These are phyloP conservation scores for Anomalospiza imberbis DNA, from an alignment of 2,797 vertebrate genomes.

Conservation along the genomic window DNA sequence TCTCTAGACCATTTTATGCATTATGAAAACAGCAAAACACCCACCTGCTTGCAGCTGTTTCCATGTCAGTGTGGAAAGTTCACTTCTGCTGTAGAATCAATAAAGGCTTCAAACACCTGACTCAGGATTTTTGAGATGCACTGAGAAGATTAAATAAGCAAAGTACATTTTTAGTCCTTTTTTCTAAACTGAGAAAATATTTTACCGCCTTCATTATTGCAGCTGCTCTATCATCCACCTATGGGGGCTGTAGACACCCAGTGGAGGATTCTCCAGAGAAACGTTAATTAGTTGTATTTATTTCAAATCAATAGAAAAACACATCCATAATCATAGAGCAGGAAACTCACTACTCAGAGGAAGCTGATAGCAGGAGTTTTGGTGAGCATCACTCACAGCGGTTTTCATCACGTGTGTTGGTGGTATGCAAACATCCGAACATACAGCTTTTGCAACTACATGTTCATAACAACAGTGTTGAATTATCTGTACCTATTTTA, in stretches of 20 bases:
- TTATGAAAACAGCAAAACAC: neutral
- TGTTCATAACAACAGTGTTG: neutral
- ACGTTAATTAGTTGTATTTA: neutral
- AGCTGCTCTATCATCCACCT: neutral
- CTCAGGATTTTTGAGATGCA: neutral
- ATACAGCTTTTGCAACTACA: neutral
- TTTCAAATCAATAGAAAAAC: neutral
- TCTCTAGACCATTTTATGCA: slow-evolving; percentile 25
- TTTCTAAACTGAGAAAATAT: neutral
- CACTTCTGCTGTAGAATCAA: neutral
- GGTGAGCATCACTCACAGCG: neutral
- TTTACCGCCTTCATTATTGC: neutral
- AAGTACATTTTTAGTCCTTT: neutral
- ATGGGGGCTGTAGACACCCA: neutral
- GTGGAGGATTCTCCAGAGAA: neutral
- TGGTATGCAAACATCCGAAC: neutral
- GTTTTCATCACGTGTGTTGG: accelerated
- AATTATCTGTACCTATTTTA: neutral
- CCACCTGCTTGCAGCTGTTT: neutral
- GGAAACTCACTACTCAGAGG: neutral
- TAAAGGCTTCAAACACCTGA: neutral
- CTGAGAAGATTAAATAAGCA: neutral
- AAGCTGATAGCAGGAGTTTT: neutral
- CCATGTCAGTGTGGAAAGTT: neutral
- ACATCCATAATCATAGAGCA: neutral